phyloP scores from a whole-genome alignment of 2,888 invertebrate genomes.

The Coecobrya sp. region DNA sequence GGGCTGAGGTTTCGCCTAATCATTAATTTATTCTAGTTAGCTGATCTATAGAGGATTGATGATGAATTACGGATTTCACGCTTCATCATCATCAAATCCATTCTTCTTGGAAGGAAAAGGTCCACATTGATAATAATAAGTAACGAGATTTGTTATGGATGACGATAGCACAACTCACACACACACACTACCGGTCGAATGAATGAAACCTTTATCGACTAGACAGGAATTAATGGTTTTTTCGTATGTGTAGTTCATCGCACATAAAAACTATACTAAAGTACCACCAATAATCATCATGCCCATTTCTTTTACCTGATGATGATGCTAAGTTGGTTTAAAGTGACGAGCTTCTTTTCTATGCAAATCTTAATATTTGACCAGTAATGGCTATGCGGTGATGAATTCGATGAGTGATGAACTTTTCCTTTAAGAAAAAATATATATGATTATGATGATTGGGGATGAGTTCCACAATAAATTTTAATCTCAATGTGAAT shows the following conservation, averaged over 20 bases:
- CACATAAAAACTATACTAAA: background rate
- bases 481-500: background rate
- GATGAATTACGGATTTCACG: slow-evolving; percentile 78
- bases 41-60: slow-evolving; percentile 56
- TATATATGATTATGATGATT: slow-evolving; percentile 13
- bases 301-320: background rate
- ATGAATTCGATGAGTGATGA: slow-evolving; percentile 47
- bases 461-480: background rate
- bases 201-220: slow-evolving; percentile 68
- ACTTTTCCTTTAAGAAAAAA: slow-evolving; percentile 44
- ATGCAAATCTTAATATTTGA: slow-evolving; percentile 23
- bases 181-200: slow-evolving; percentile 2
- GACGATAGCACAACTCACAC: background rate
- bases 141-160: slow-evolving; percentile 50
- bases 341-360: slow-evolving; percentile 7
- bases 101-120: slow-evolving; percentile 70
- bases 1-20: slow-evolving; percentile 44
- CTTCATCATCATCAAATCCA: slow-evolving; percentile 64
- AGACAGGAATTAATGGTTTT: slow-evolving; percentile 67
- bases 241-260: background rate
- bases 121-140: background rate
- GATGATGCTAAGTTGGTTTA: background rate
- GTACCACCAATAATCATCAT: background rate
- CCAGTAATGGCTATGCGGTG: background rate
- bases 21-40: slow-evolving; percentile 71